Base-by-base conservation (phyloP, 1,140 invertebrate species). In the Zaprionus ghesquierei region DNA sequence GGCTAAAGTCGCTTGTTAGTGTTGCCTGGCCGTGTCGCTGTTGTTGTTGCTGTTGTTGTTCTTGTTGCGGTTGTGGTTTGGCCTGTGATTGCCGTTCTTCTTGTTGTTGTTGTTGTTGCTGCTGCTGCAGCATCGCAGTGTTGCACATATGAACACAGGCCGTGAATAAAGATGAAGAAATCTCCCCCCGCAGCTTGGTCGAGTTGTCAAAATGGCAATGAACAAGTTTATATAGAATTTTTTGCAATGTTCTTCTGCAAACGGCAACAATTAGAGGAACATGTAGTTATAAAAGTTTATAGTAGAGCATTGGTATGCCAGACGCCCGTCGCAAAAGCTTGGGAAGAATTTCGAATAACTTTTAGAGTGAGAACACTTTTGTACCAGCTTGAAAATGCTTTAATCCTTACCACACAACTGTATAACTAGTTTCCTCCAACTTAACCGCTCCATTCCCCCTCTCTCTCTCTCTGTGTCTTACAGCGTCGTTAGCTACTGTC, bases 1-100 rank as follows among this genome's bases (percentile, higher is more conserved):
- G 82, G 82, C 82, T 82, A 86, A 86, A 86, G 84, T 87, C 82
- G 82, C 82, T 87, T 87, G 82, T 87, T 86, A 86, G 81, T 86
- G 79, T 86, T 78, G 76, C 66, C 74, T 49, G 54, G 73, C 44
- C 49, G 74, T 64, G 69, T 35, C 72, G 50, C 27, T 62, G 53
- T 20, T 63, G 60, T 18, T 49, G 22, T 38, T 50, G 27, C 18
- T 62, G 50, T 49, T 20, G 65, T 29, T 27, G 58, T 55, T 49
- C 22, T 59, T 70, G 75, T 65, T 75, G 66, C 31, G 63, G 66
- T 66, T 76, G 75, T 63, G 75, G 73, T 38, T 56, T 66, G 56
- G 51, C 38, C 74, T 50, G 66, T 64, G 50, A 59, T 73, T 64
- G 63, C 54, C 33, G 69, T n/a, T n/a, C n/a, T n/a, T n/a, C n/a